These are phyloP conservation scores for Idris sp. DNA, from an alignment of 1,140 invertebrate genomes.

Conservation along the genomic window DNA sequence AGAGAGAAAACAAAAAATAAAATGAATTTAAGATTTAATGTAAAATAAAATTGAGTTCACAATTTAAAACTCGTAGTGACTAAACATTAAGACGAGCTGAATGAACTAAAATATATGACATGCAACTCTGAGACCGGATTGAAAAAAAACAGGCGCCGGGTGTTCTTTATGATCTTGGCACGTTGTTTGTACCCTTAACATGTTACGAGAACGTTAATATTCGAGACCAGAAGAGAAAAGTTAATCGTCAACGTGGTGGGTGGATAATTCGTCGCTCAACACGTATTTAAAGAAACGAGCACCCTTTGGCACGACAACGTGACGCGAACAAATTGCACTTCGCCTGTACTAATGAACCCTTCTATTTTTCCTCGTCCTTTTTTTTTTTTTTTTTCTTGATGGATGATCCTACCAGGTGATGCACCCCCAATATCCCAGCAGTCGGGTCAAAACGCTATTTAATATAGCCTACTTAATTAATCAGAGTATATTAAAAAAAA, in stretches of 20 bases:
- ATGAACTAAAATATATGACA: constrained; percentile 39
- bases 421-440: too few species aligned
- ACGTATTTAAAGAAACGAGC: constrained; percentile 50
- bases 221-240: constrained; percentile 46
- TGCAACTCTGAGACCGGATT: constrained; percentile 18
- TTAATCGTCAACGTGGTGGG: constrained; percentile 60
- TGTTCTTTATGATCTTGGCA: constrained; percentile 63
- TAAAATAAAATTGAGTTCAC: too few species aligned
- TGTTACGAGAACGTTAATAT: constrained; percentile 58
- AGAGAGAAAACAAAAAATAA: too few species aligned
- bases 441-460: constrained; percentile 40
- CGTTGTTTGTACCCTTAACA: constrained; percentile 44
- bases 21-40: too few species aligned
- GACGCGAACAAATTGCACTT: constrained; percentile 70
- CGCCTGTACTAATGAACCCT: constrained; percentile 58
- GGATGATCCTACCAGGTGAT: constrained; percentile 72
- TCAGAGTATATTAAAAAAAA: too few species aligned
- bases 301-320: constrained; percentile 62
- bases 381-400: constrained; percentile 58
- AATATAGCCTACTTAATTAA: constrained; percentile 43
- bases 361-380: constrained; percentile 43
- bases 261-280: constrained; percentile 54
- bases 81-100: constrained; percentile 22
- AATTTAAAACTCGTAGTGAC: constrained; percentile 14
- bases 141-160: constrained; percentile 60